Conservation (phyloP, 2,888 invertebrate genomes). For the Agelastica alni region DNA sequence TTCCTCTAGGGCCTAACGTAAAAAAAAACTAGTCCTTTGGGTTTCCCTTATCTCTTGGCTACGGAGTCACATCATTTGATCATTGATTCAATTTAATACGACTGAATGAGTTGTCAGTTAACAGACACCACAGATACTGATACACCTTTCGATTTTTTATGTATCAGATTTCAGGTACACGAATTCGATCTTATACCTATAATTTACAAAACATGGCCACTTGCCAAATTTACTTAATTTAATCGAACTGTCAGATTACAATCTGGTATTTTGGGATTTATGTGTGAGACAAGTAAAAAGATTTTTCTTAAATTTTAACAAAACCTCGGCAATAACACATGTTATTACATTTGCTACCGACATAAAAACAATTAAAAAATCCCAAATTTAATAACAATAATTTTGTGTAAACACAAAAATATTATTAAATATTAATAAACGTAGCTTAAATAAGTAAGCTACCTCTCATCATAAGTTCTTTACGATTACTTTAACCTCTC, state of each 20-base stretch:
- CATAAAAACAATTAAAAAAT: too few species aligned
- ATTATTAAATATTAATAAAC: too few species aligned
- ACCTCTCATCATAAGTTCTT: too few species aligned
- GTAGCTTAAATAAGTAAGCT: too few species aligned
- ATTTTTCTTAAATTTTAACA: background rate
- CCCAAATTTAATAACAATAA: too few species aligned
- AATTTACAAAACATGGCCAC: slow-evolving; percentile 32
- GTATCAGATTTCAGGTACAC: slow-evolving; percentile 39
- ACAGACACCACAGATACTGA: slow-evolving; percentile 48
- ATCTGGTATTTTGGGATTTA: background rate
- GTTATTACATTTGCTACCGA: too few species aligned
- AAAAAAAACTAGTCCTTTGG: slow-evolving; percentile 33
- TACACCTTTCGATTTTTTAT: slow-evolving; percentile 42
- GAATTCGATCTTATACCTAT: slow-evolving; percentile 38
- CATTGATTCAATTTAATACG: slow-evolving; percentile 52
- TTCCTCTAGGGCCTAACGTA: background rate
- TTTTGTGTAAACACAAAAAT: too few species aligned
- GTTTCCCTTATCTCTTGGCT: slow-evolving; percentile 37
- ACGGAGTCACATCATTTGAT: slow-evolving; percentile 39
- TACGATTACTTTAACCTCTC: too few species aligned
- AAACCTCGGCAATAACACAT: too few species aligned
- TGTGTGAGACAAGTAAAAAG: background rate
- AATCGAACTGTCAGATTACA: slow-evolving; percentile 20
- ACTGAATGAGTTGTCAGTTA: slow-evolving; percentile 50
- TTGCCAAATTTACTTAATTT: slow-evolving; percentile 34